Evolutionary conservation across 1,140 invertebrate genomes (phyloP), one percentile per base, ranked within the genome.

Genomic region (Archegozetes longisetosus): DNA sequence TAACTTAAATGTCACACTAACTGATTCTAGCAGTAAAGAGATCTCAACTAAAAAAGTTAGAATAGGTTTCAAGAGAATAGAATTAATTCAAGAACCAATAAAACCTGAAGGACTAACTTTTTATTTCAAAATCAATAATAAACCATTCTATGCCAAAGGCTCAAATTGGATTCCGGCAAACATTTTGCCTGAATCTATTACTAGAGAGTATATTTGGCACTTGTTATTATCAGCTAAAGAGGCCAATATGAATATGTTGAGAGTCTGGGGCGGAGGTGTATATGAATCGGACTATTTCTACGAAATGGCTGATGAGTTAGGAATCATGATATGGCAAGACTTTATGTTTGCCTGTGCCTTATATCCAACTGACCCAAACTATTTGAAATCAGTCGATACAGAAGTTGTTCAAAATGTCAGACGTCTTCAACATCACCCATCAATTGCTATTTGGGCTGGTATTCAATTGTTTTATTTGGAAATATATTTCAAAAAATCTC

Each of bases 201-300:
- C 78, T 3, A 68, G 79, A 40, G 67, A 69, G 62, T 69, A 79
- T 56, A 66, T 68, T 51, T 64, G 62, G 47, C n/a, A 67, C 58
- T 71, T 96, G 1, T 68, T 98, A 2, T 64, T 72, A 27, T 83
- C 87, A 0, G 82, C 83, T 0, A 80, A 79, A 63, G 79, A 85
- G 46, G 81, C 84, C 0, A 79, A 97, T 67, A 92, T 94, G 83
- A 93, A 95, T 69, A 88, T 91, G 80, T 70, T 98, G 0, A 76
- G 95, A n/a, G 85, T 98, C 0, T 99, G 95, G 95, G 95, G 95
- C 22, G 95, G 95, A 32, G 95, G 95, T 50, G 74, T 91, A 1
- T 98, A 97, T 68, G 93, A 98, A 70, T 82, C 82, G 0, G 88
- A 97, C 62, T 76, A 80, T 28, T 97, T 98, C 70, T 98, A 98